Base-by-base conservation (phyloP, 2,797 vertebrate species). In the Micromesistius poutassou region DNA sequence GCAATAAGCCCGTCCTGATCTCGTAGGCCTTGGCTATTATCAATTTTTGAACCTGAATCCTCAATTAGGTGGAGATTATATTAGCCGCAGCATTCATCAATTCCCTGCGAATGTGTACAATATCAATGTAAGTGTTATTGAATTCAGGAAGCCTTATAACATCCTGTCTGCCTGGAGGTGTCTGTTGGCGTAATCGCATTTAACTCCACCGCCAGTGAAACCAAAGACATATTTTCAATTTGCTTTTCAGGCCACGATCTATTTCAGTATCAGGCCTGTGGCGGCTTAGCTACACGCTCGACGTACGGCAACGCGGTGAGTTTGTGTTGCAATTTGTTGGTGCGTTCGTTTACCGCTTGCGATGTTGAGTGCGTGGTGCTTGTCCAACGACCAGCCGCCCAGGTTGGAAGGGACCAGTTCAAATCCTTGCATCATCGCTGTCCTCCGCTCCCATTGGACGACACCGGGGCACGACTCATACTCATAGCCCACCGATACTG, bases 401-500 rank as follows among this genome's bases (percentile, higher is more conserved):
- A 99, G 94, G 90, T 97, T 96, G 72, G 97, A 97, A 81, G 96
- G 96, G 78, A 96, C 95, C 94, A 98, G 94, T 89, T 98, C 97
- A 88, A 97, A 98, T 62, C 96, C 97, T 89, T 98, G 97, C 91
- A 99, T 94, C 84, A 95, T 88, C 22, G 96, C 95, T 0, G 96
- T 97, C 86, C 97, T 96, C 90, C 94, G 95, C 91, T 98, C 97
- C 97, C 91, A 98, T 81, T 97, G 94, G 87, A 98, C 91, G 72
- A 97, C 92, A 31, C 95, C 95, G 12, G 96, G 95, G 85, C 97
- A 99, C 0, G 93, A 93, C 89, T 99, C 97, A 66, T 97, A 98
- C 91, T 99, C 97, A 73, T 98, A 98, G 84, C 97, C 97, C 25
- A 99, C 96, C 0, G 96, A 96, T 30, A 99, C 97, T 98, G 93